Base-by-base conservation (phyloP, 2,888 invertebrate genomes). In the Andrena chrysosceles region DNA sequence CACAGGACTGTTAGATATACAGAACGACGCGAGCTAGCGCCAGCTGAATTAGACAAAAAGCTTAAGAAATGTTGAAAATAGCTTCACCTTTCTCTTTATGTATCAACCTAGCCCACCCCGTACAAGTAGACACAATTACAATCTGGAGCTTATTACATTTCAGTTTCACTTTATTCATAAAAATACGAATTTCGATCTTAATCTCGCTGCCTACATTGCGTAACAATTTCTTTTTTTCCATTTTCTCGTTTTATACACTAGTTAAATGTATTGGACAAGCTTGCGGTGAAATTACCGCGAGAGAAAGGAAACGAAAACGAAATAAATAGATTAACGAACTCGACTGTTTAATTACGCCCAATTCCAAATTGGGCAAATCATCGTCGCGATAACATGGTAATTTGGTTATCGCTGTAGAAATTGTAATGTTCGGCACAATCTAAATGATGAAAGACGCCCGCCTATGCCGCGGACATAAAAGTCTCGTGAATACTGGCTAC, bases 131-230 rank as follows among this genome's bases (percentile, higher is more conserved):
- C 20, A 10, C 42, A 5, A 23, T 70, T 52, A 29, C 13, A 68
- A 13, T 63, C 52, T n/a, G 48, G n/a, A 73, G 35, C 62, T 33
- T 63, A n/a, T 73, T 74, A 35, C 78, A 60, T 80, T 89, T 86
- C 77, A 86, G 73, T 90, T 79, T 52, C 86, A 84, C 87, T 92
- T 93, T 92, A 92, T 92, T 92, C 90, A 92, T 92, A 92, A 93
- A 93, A 92, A 93, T 93, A 93, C 87, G 92, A 92, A 92, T 90
- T 90, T 90, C 85, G 77, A 83, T 89, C 81, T 87, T 81, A 85
- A 86, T 88, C 85, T 89, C 87, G 84, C 89, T 84, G 84, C 87
- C 89, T 90, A 91, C 87, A 89, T 79, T 89, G 81, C 86, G 85
- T 91, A 91, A 91, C 91, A 91, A 90, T 85, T 87, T 84, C 84